Percentiles rank a stretch among this genome's conserved stretches.
These are phyloP conservation scores for Porites evermanni DNA, from an alignment of 92 coral and sea anemone genomes.

Conservation along the genomic window DNA sequence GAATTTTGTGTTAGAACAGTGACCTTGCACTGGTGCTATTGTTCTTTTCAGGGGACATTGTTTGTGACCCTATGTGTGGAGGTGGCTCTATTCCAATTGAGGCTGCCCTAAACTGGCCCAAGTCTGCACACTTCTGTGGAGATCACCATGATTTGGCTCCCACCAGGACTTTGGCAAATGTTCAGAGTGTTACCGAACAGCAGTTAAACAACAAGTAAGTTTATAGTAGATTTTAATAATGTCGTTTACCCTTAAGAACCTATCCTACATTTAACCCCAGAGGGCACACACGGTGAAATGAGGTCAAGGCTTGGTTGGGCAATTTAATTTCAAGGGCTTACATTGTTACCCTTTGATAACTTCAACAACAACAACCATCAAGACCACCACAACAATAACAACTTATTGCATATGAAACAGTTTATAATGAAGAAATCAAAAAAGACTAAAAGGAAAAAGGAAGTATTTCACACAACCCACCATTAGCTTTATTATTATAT, in stretches of 20 bases:
- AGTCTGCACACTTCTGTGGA: constrained; percentile 85
- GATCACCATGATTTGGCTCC: constrained; percentile 92
- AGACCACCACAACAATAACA: too few relatives aligned
- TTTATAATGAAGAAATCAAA: too few relatives aligned
- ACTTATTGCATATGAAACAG: too few relatives aligned
- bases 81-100: constrained; percentile 97
- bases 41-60: constrained; percentile 82
- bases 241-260: background rate
- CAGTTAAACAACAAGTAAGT: constrained; percentile 49
- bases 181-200: constrained; percentile 63
- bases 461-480: too few relatives aligned
- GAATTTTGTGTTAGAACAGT: background rate
- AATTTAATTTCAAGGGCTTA: too few relatives aligned
- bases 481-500: too few relatives aligned
- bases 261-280: too few relatives aligned
- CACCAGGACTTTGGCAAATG: constrained; percentile 84
- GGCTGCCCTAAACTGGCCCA: constrained; percentile 80
- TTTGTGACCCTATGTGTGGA: constrained; percentile 98
- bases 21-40: background rate
- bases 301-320: too few relatives aligned
- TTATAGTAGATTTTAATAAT: background rate
- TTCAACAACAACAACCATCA: too few relatives aligned
- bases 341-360: too few relatives aligned
- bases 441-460: too few relatives aligned
- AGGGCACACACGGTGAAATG: too few relatives aligned